These are phyloP conservation scores for Chromobotia macracanthus DNA, from an alignment of 2,797 vertebrate genomes.

Conservation along the genomic window DNA sequence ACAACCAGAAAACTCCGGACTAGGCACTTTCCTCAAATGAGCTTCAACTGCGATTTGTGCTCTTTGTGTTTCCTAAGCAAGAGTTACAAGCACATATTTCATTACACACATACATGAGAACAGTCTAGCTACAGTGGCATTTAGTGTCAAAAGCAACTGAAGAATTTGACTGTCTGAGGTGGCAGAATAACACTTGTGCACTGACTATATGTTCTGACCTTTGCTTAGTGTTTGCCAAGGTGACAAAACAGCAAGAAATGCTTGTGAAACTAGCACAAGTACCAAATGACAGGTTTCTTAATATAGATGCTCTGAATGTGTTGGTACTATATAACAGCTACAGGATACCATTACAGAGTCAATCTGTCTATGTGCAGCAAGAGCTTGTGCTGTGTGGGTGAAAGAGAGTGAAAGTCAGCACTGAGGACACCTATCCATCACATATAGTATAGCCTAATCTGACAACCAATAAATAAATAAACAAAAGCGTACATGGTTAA, in stretches of 20 bases:
- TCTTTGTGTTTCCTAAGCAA: too few relatives aligned
- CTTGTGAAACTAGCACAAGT: neutral
- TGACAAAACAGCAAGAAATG: neutral
- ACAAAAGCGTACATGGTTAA: too few relatives aligned
- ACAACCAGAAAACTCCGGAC: neutral
- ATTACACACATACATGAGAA: neutral
- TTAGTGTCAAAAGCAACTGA: neutral
- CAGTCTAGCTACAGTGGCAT: neutral
- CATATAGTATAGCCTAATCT: neutral
- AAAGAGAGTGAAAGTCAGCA: neutral
- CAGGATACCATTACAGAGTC: neutral
- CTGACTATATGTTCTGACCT: too few relatives aligned
- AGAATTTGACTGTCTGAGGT: neutral
- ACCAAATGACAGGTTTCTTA: neutral
- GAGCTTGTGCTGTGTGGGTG: neutral
- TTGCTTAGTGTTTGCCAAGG: too few relatives aligned
- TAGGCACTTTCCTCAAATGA: neutral
- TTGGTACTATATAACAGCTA: neutral
- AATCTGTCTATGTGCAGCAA: neutral
- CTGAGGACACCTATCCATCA: neutral
- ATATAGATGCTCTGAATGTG: slow-evolving; percentile 4
- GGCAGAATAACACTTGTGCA: neutral
- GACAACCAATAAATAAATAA: neutral
- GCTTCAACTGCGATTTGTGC: neutral
- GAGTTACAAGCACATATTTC: too few relatives aligned